Percentiles rank a stretch among this genome's conserved stretches.
phyloP scores from a whole-genome alignment of 2,113 vertebrate species.

The Anhinga anhinga region DNA sequence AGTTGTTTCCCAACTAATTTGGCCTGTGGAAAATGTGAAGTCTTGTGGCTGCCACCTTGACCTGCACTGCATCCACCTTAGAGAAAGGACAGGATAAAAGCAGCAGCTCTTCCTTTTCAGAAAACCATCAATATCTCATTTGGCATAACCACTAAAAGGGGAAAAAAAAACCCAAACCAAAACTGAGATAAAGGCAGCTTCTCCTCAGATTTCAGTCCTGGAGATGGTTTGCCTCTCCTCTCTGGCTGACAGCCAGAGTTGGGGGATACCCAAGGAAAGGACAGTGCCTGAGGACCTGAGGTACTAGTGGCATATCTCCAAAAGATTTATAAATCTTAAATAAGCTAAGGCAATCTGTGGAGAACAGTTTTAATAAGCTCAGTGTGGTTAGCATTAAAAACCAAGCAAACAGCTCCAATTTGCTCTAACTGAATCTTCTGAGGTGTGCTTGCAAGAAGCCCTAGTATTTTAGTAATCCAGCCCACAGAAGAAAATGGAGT shows the following conservation, averaged over 20 bases:
- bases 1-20: background rate
- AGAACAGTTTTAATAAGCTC: background rate
- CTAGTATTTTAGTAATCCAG: background rate
- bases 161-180: background rate
- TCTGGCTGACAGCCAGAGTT: background rate
- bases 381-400: background rate
- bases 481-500: background rate
- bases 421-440: background rate
- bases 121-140: background rate
- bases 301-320: background rate
- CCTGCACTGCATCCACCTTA: background rate
- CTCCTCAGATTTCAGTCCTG: background rate
- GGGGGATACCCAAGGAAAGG: background rate
- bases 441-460: background rate
- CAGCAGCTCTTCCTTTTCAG: background rate
- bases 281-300: background rate
- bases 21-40: background rate
- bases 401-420: background rate
- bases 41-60: rapidly evolving
- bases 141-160: background rate
- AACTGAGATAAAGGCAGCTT: background rate
- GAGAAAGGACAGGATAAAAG: background rate
- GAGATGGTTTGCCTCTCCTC: background rate
- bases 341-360: background rate
- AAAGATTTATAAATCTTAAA: background rate